phyloP scores from a whole-genome alignment of 2,797 vertebrate species.

The Octomys mimax region DNA sequence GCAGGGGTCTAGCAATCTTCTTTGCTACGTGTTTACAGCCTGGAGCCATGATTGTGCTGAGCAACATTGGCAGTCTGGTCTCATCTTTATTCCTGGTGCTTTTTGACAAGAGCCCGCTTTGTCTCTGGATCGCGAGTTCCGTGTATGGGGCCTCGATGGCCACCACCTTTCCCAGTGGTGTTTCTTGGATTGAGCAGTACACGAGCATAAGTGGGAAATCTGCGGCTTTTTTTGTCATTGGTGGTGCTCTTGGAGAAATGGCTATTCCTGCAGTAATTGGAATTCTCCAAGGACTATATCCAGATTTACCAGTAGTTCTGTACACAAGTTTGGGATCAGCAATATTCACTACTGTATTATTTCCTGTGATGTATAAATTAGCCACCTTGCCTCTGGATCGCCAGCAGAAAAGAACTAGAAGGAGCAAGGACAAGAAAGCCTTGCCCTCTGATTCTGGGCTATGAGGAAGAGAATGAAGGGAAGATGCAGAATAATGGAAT shows the following conservation, averaged over 20 bases:
- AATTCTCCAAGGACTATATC: conserved; percentile 91
- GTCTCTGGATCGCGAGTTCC: conserved; percentile 92
- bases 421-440: conserved; percentile 91
- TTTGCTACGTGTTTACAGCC: conserved; percentile 92
- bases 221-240: conserved; percentile 93
- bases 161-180: conserved; percentile 95
- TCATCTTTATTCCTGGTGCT: conserved; percentile 92
- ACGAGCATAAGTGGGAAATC: conserved; percentile 91
- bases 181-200: conserved; percentile 98
- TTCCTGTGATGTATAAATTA: conserved; percentile 95
- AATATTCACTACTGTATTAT: conserved; percentile 91
- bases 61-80: conserved; percentile 90
- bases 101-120: conserved; percentile 84
- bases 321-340: conserved; percentile 91
- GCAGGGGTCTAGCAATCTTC: conserved; percentile 93
- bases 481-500: conserved; percentile 92
- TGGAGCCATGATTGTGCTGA: conserved; percentile 94
- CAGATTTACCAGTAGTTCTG: conserved; percentile 91
- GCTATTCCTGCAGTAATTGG: conserved; percentile 93
- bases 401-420: conserved; percentile 75
- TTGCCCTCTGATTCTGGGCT: conserved; percentile 88
- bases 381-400: conserved; percentile 86
- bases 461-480: conserved; percentile 89
- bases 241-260: conserved; percentile 95
- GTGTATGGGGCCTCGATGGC: conserved; percentile 96